These are phyloP conservation scores for Chaetogeoica ovagalla DNA, from an alignment of 2,888 invertebrate genomes.

Conservation along the genomic window DNA sequence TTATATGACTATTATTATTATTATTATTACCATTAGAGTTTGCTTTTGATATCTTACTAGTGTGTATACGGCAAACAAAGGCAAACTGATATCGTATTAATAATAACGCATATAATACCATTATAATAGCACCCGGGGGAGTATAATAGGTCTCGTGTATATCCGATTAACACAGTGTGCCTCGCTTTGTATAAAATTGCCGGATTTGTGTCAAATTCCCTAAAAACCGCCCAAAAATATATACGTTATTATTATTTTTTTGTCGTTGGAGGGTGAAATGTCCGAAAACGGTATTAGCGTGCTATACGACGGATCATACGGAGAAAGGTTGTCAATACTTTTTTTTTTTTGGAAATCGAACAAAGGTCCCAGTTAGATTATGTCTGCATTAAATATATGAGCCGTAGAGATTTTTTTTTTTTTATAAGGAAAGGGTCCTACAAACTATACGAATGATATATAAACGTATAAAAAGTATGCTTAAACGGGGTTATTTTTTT, in stretches of 20 bases:
- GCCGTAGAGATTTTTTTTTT: neutral
- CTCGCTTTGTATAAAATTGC: slow-evolving; percentile 44
- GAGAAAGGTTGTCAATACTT: slow-evolving; percentile 30
- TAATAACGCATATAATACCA: slow-evolving; percentile 49
- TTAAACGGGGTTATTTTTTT: no score
- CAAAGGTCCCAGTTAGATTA: slow-evolving; percentile 23
- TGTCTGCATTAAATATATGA: no score
- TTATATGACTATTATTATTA: slow-evolving; percentile 20
- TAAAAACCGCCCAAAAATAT: slow-evolving; percentile 49
- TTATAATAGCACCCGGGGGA: slow-evolving; percentile 53
- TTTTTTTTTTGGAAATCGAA: slow-evolving; percentile 32
- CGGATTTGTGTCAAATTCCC: slow-evolving; percentile 52
- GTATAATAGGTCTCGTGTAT: slow-evolving; percentile 46
- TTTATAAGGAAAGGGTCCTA: neutral
- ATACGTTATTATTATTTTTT: slow-evolving; percentile 49
- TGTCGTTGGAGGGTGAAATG: slow-evolving; percentile 36
- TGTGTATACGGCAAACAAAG: slow-evolving; percentile 41
- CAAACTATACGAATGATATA: neutral
- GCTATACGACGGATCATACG: neutral
- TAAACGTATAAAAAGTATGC: neutral
- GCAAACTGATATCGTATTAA: slow-evolving; percentile 47
- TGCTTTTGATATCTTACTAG: slow-evolving; percentile 50
- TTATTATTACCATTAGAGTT: slow-evolving; percentile 25
- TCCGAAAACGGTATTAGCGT: slow-evolving; percentile 41
- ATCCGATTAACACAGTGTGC: slow-evolving; percentile 50